phyloP scores from a whole-genome alignment of 1,140 invertebrate species.

The Pogonus chalceus region DNA sequence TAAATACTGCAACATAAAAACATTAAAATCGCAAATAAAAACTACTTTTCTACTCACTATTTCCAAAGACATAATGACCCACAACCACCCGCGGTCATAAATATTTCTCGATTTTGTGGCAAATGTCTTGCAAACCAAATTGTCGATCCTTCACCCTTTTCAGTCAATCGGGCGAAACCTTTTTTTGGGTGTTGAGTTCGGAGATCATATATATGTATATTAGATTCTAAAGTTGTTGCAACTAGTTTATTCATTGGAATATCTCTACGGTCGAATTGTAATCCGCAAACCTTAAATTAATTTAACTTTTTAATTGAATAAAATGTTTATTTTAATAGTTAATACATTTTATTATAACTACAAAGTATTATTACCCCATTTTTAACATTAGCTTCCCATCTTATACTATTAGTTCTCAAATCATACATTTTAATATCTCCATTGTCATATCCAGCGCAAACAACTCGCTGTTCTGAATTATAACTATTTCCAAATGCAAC shows the following conservation, averaged over 20 bases:
- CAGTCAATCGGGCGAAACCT: conserved; percentile 69
- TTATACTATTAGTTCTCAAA: conserved; percentile 68
- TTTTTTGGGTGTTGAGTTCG: conserved; percentile 78
- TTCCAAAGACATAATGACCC: conserved; percentile 86
- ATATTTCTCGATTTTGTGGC: conserved; percentile 91
- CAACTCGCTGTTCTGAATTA: conserved; percentile 71
- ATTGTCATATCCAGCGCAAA: conserved; percentile 91
- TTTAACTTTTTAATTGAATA: not conserved
- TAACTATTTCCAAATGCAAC: conserved; percentile 83
- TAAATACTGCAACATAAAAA: conserved; percentile 59
- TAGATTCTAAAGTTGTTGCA: conserved; percentile 86
- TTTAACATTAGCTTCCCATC: conserved; percentile 87
- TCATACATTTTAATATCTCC: conserved; percentile 95
- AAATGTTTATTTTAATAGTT: too few species aligned
- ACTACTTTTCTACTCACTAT: conserved; percentile 57
- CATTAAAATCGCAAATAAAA: conserved; percentile 1
- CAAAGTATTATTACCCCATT: too few species aligned
- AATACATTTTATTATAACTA: too few species aligned
- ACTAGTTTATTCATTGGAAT: conserved; percentile 94
- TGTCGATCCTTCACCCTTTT: conserved; percentile 65
- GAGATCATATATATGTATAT: conserved; percentile 82
- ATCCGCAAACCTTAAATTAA: conserved; percentile 58
- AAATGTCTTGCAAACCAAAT: conserved; percentile 81
- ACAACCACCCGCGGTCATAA: conserved; percentile 79
- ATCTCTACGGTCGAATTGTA: conserved; percentile 91